Evolutionary conservation across 2,888 invertebrate genomes (phyloP).

Genomic region (Elmis aenea): DNA sequence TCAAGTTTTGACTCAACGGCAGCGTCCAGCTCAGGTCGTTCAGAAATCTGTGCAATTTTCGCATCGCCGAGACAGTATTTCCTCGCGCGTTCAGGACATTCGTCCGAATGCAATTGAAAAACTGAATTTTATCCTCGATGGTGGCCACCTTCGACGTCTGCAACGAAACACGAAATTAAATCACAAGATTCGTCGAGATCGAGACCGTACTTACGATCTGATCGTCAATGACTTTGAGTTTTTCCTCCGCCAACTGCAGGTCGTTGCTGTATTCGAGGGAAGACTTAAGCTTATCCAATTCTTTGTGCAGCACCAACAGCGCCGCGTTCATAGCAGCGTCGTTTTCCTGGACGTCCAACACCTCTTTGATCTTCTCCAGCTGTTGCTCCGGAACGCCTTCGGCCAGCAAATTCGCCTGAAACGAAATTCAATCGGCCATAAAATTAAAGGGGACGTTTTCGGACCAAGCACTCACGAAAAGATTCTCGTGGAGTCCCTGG

Average conservation of each 20-base stretch:
- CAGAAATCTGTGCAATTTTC: slow-evolving; percentile 14
- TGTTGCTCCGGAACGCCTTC: too few species aligned
- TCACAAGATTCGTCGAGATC: too few species aligned
- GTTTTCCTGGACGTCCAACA: too few species aligned
- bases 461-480: too few species aligned
- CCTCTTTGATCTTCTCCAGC: too few species aligned
- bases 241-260: background rate
- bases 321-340: slow-evolving; percentile 1
- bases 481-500: too few species aligned
- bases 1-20: slow-evolving; percentile 5
- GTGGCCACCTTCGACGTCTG: slow-evolving; percentile 6
- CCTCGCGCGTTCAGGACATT: slow-evolving; percentile 7
- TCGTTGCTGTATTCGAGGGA: background rate
- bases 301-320: background rate
- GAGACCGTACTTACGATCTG: background rate
- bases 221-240: background rate
- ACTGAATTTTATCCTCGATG: slow-evolving; percentile 9
- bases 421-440: too few species aligned
- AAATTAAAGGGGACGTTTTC: too few species aligned
- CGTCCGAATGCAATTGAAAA: slow-evolving; percentile 8
- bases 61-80: slow-evolving; percentile 9
- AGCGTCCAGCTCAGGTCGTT: slow-evolving; percentile 14
- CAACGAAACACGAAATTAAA: too few species aligned
- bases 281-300: background rate
- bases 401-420: too few species aligned